Conservation (phyloP, 1,140 invertebrate genomes). For the Megalopta genalis region DNA sequence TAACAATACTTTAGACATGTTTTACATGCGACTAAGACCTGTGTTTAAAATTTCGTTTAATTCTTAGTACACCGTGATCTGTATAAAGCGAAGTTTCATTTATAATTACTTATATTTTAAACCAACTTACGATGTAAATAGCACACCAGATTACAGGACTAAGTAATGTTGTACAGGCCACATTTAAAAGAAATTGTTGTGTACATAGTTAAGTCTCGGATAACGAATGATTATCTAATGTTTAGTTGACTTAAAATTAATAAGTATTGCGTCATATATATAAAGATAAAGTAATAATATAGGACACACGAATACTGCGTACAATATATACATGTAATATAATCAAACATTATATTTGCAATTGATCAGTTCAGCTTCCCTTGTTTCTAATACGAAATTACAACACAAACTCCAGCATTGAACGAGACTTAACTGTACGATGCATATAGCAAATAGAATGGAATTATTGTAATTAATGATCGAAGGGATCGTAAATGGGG, state of each 20-base stretch:
- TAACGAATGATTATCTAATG: not conserved
- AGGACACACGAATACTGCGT: not conserved
- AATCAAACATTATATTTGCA: no score
- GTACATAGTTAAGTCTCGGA: conserved; percentile 15
- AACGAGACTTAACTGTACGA: conserved; percentile 6
- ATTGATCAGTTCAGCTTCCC: not conserved
- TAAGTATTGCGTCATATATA: not conserved
- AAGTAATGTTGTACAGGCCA: conserved; percentile 18
- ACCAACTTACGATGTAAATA: conserved; percentile 36
- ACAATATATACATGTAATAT: conserved; percentile 5
- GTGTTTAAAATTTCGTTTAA: conserved; percentile 15
- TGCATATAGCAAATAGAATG: not conserved
- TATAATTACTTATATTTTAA: conserved; percentile 28
- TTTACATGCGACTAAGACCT: conserved; percentile 24
- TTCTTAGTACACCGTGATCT: conserved; percentile 4
- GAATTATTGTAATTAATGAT: conserved; percentile 8
- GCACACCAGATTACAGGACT: not conserved
- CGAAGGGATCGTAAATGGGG: conserved; percentile 8
- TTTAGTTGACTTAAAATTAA: not conserved
- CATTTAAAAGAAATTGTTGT: not conserved
- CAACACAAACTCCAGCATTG: not conserved
- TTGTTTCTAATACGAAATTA: conserved; percentile 1
- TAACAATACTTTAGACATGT: conserved; percentile 38
- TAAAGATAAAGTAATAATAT: not conserved
- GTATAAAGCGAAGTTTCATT: conserved; percentile 19